Percentiles rank a stretch among this genome's conserved stretches.
Conservation (phyloP, 2,797 vertebrate species). For the Arnoldichthys spilopterus region DNA sequence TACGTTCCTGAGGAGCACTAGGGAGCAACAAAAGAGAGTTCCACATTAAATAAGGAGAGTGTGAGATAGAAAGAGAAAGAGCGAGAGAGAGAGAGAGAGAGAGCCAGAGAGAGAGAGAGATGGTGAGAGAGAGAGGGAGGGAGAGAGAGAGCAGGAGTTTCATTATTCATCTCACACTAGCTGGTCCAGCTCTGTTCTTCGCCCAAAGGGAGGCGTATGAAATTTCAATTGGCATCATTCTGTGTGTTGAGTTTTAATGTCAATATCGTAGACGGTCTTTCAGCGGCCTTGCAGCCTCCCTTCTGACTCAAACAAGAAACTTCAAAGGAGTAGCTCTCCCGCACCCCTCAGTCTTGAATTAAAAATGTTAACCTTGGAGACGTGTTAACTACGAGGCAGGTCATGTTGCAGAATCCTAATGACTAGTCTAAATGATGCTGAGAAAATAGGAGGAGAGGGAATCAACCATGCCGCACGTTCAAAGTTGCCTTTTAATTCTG, state of each 20-base stretch:
- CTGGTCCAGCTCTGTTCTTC: slow-evolving; percentile 76
- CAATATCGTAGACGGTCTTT: slow-evolving; percentile 80
- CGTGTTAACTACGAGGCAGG: slow-evolving; percentile 74
- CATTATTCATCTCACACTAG: slow-evolving; percentile 83
- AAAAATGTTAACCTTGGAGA: slow-evolving; percentile 86
- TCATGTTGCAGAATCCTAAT: slow-evolving; percentile 77
- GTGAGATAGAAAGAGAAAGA: too few species aligned
- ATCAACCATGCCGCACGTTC: slow-evolving; percentile 35
- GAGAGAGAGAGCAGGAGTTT: slow-evolving; percentile 58
- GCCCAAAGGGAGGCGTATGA: slow-evolving; percentile 78
- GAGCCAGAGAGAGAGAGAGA: slow-evolving; percentile 45
- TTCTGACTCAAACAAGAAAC: slow-evolving; percentile 80
- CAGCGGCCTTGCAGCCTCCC: slow-evolving; percentile 78
- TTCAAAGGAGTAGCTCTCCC: slow-evolving; percentile 80
- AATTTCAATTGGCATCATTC: slow-evolving; percentile 86
- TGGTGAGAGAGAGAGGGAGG: slow-evolving; percentile 18
- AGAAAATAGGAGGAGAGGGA: slow-evolving; percentile 46
- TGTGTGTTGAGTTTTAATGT: slow-evolving; percentile 85
- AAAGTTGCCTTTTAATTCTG: slow-evolving; percentile 29
- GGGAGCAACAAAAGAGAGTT: slow-evolving; percentile 78
- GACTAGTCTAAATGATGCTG: slow-evolving; percentile 67
- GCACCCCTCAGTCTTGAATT: slow-evolving; percentile 81
- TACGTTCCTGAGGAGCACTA: slow-evolving; percentile 62
- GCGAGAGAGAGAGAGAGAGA: slow-evolving; percentile 58
- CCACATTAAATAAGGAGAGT: slow-evolving; percentile 81